Base-by-base conservation (phyloP, 2,888 invertebrate genomes). In the Trissolcus japonicus region DNA sequence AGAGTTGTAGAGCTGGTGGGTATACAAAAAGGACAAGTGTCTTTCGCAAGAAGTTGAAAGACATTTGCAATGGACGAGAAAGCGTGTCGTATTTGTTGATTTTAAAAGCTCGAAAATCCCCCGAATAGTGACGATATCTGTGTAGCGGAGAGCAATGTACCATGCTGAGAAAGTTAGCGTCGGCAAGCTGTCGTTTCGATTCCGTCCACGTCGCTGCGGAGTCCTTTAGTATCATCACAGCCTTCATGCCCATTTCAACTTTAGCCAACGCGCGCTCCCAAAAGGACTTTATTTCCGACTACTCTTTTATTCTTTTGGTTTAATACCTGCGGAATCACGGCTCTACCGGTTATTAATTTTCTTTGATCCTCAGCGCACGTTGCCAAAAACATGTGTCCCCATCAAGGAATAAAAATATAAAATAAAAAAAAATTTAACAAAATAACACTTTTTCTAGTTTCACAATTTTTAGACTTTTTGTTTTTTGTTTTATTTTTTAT, bases 191-290 rank as follows among this genome's bases (percentile, higher is more conserved):
- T 35, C 94, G 92, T 86, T 97, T 97, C 0, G 97, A 94, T 89
- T 96, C 95, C 0, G 93, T 92, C 97, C 97, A 98, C 0, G 94
- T 94, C 1, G 96, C 95, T 79, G 95, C 95, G 74, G 93, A 91
- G 90, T 93, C 91, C 85, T 92, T 91, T 19, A 97, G 89, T 83
- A 96, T 96, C 91, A 96, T 94, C 0, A 97, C 96, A 13, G 96
- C 96, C 89, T 97, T 96, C 93, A 97, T 92, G 0, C 95, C 95
- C 92, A 95, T 95, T 89, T 96, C 95, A 0, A 97, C 96, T 87
- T 96, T 94, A 68, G 92, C 91, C 1, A 97, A 97, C 0, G 97
- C 97, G 74, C 94, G 93, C 0, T 94, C 94, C 87, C 35, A 35
- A 35, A 97, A 97, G 0, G 96, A 96, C 87, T 96, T 96, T 73